These are phyloP conservation scores for Halcyon smyrnensis DNA, from an alignment of 2,797 vertebrate species.

Conservation along the genomic window DNA sequence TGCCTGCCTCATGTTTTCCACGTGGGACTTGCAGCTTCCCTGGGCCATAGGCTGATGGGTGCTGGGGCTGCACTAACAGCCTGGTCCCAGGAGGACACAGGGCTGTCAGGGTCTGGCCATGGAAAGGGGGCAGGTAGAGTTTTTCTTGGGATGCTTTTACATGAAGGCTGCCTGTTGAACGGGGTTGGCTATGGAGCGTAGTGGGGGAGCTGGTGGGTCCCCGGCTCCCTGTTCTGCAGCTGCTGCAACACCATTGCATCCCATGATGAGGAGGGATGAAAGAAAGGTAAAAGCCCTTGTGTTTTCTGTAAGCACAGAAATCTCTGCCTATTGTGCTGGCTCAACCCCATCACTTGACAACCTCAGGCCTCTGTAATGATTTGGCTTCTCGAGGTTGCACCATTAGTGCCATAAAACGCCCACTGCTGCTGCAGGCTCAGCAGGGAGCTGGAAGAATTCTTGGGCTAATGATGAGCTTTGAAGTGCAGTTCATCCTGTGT, in stretches of 20 bases:
- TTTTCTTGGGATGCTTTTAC: not conserved
- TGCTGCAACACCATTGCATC: not conserved
- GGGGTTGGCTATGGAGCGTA: accelerated
- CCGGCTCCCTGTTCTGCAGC: not conserved
- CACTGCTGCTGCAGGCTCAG: accelerated
- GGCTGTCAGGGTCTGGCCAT: not conserved
- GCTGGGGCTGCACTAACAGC: not conserved
- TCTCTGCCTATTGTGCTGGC: accelerated
- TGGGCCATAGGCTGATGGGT: accelerated
- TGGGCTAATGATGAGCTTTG: not conserved
- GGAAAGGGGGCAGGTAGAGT: not conserved
- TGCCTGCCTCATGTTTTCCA: not conserved
- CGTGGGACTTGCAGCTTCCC: not conserved
- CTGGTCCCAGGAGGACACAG: not conserved
- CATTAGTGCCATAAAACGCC: accelerated
- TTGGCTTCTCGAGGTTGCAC: not conserved
- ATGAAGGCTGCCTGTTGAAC: not conserved
- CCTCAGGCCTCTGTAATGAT: not conserved
- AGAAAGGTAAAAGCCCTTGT: not conserved
- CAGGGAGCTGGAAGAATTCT: not conserved
- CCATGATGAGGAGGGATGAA: not conserved
- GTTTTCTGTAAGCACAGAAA: not conserved
- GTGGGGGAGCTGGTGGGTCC: not conserved
- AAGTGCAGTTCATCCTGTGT: not conserved
- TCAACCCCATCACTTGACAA: not conserved